These are phyloP conservation scores for Lepus timidus DNA, from an alignment of 2,113 vertebrate genomes.

Conservation along the genomic window DNA sequence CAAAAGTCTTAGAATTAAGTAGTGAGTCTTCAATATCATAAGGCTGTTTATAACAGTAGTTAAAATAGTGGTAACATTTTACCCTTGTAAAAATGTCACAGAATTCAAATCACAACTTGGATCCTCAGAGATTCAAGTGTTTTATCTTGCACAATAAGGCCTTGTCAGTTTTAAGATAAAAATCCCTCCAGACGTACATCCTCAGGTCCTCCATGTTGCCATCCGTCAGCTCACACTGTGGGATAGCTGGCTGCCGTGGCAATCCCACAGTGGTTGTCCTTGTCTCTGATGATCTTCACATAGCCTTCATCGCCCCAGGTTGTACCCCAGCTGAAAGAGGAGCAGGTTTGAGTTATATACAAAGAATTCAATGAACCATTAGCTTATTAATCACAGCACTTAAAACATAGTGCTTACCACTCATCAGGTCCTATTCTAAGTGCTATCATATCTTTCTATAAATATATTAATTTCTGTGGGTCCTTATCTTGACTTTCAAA, in stretches of 20 bases:
- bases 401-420: neutral
- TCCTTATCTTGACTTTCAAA: conserved; percentile 89
- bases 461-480: neutral
- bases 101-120: conserved; percentile 82
- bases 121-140: conserved; percentile 79
- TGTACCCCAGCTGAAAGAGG: conserved; percentile 90
- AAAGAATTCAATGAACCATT: neutral
- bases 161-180: conserved; percentile 80
- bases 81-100: conserved; percentile 85
- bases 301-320: conserved; percentile 91
- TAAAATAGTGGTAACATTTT: conserved; percentile 80
- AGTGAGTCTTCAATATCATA: conserved; percentile 82
- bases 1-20: conserved; percentile 80
- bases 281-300: conserved; percentile 91
- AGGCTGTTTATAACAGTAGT: conserved; percentile 84
- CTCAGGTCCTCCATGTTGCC: neutral
- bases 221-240: conserved; percentile 80
- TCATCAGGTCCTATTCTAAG: neutral
- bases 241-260: conserved; percentile 92
- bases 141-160: conserved; percentile 76
- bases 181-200: conserved; percentile 39
- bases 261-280: conserved; percentile 92
- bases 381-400: conserved; percentile 9
- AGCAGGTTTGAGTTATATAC: neutral
- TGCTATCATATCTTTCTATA: neutral